These are phyloP conservation scores for Catharus minimus DNA, from an alignment of 2,113 vertebrate species.

Conservation along the genomic window DNA sequence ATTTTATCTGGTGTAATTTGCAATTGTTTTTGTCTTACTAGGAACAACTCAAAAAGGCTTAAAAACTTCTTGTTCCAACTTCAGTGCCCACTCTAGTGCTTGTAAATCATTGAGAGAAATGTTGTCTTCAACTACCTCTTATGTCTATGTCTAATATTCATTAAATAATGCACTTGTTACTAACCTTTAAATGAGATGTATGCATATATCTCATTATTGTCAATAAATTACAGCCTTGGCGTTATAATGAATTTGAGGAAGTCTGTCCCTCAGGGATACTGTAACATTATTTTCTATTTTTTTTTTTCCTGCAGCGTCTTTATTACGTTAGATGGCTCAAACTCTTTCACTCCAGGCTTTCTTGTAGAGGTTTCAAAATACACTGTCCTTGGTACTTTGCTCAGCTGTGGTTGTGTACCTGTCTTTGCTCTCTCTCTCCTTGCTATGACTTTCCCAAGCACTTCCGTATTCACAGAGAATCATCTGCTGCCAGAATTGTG, in stretches of 20 bases:
- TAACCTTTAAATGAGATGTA: not conserved
- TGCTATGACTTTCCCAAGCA: not conserved
- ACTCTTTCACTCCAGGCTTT: not conserved
- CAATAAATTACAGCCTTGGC: not conserved
- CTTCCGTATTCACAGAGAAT: not conserved
- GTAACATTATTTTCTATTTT: not conserved
- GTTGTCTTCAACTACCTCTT: not conserved
- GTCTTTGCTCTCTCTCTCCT: not conserved
- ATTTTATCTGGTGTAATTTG: not conserved
- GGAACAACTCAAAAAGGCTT: not conserved
- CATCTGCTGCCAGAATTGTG: not conserved
- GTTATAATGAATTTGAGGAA: not conserved
- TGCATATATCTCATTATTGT: not conserved
- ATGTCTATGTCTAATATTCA: not conserved
- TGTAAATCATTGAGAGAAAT: not conserved
- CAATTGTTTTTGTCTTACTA: not conserved
- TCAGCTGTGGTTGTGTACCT: not conserved
- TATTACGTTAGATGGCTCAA: not conserved
- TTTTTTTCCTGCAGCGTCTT: not conserved
- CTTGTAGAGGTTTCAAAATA: not conserved
- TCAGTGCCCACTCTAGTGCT: not conserved
- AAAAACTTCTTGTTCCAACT: not conserved
- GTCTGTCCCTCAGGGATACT: not conserved
- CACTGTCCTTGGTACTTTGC: not conserved
- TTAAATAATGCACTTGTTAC: not conserved